These are phyloP conservation scores for Eurypyga helias DNA, from an alignment of 2,113 vertebrate species.

Conservation along the genomic window DNA sequence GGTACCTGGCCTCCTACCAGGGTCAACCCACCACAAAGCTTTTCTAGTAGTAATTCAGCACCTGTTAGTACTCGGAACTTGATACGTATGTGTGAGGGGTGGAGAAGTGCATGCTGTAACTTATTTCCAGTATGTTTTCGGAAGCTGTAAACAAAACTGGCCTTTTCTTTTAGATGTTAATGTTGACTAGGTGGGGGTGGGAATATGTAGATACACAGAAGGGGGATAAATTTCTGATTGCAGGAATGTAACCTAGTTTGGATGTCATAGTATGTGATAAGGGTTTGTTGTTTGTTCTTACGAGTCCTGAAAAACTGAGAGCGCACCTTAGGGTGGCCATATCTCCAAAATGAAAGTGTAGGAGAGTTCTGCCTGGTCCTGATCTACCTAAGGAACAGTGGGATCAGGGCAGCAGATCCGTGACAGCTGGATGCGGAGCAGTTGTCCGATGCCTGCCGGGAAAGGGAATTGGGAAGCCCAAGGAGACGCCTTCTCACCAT, in stretches of 20 bases:
- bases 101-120: background rate
- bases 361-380: background rate
- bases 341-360: background rate
- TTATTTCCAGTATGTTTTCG: background rate
- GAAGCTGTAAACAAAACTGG: background rate
- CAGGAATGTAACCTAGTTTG: background rate
- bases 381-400: background rate
- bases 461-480: background rate
- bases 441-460: background rate
- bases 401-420: background rate
- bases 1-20: background rate
- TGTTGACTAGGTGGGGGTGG: background rate
- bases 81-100: accelerated
- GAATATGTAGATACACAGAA: background rate
- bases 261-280: background rate
- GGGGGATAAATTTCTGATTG: background rate
- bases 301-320: background rate
- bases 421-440: accelerated
- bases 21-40: background rate
- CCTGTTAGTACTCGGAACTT: background rate
- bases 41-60: background rate
- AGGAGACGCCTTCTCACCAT: background rate
- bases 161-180: background rate
- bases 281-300: background rate
- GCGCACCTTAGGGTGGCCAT: background rate